These are phyloP conservation scores for Gavialis gangeticus DNA, from an alignment of 2,113 vertebrate species.

Conservation along the genomic window DNA sequence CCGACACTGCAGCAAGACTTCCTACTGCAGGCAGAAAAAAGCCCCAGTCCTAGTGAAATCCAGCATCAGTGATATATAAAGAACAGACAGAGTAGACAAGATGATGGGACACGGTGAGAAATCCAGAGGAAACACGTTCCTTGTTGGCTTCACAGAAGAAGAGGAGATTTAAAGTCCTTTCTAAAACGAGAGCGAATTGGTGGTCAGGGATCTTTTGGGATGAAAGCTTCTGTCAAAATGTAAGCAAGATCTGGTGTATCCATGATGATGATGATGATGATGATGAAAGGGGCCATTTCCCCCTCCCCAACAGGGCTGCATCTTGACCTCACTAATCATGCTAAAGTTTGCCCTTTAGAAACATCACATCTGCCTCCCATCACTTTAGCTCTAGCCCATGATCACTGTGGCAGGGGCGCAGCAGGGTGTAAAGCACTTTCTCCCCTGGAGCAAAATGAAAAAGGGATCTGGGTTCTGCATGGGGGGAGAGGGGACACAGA, in stretches of 20 bases:
- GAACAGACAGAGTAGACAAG: neutral
- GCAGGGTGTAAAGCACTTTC: neutral
- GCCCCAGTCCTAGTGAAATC: too few species aligned
- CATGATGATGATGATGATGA: fast-evolving
- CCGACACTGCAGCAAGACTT: neutral
- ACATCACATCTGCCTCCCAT: fast-evolving
- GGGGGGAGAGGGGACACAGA: neutral
- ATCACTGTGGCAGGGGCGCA: neutral
- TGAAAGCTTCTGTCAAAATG: fast-evolving
- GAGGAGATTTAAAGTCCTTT: neutral
- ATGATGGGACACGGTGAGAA: neutral
- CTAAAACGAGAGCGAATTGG: neutral
- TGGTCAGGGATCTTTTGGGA: neutral
- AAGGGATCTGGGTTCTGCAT: fast-evolving
- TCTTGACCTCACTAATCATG: neutral
- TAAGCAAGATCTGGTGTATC: fast-evolving
- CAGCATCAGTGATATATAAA: fast-evolving
- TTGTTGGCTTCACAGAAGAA: neutral
- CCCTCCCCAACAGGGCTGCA: neutral
- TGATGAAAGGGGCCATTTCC: neutral
- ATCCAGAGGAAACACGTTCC: neutral
- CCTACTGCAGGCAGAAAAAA: neutral
- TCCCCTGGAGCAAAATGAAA: neutral
- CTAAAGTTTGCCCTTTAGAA: neutral
- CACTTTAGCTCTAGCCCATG: neutral